Conservation (phyloP, 2,113 vertebrate species). For the Perccottus glenii region DNA sequence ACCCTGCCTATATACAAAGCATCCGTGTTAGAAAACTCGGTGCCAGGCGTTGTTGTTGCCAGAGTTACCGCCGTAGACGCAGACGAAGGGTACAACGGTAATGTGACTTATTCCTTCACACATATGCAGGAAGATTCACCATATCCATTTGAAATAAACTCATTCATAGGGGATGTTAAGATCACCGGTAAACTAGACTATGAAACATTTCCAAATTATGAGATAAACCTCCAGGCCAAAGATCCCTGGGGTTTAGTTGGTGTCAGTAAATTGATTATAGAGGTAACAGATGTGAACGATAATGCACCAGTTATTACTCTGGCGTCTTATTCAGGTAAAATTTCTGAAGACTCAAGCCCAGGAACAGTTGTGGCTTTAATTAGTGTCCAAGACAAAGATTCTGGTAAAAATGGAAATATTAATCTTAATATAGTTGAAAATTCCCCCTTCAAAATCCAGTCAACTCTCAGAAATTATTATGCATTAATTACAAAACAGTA, state of each 20-base stretch:
- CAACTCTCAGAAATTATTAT: slow-evolving; percentile 78
- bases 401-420: slow-evolving; percentile 77
- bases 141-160: slow-evolving; percentile 53
- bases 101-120: slow-evolving; percentile 22
- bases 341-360: slow-evolving; percentile 76
- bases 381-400: slow-evolving; percentile 82
- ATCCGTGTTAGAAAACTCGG: slow-evolving; percentile 62
- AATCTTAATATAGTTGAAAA: slow-evolving; percentile 64
- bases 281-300: slow-evolving; percentile 81
- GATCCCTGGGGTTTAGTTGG: slow-evolving; percentile 75
- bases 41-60: slow-evolving; percentile 14
- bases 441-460: slow-evolving; percentile 77
- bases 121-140: slow-evolving; percentile 45
- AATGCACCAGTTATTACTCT: slow-evolving; percentile 69
- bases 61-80: slow-evolving; percentile 56
- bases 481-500: slow-evolving; percentile 67
- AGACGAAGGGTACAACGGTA: slow-evolving; percentile 49
- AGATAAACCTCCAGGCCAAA: slow-evolving; percentile 77
- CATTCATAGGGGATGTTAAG: slow-evolving; percentile 56
- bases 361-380: slow-evolving; percentile 82
- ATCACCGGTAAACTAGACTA: slow-evolving; percentile 51
- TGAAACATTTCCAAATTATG: slow-evolving; percentile 56
- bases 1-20: slow-evolving; percentile 54
- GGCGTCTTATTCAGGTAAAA: slow-evolving; percentile 61
- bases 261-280: slow-evolving; percentile 75